Conservation (phyloP, 2,888 invertebrate genomes). For the Cosmia pyralina region DNA sequence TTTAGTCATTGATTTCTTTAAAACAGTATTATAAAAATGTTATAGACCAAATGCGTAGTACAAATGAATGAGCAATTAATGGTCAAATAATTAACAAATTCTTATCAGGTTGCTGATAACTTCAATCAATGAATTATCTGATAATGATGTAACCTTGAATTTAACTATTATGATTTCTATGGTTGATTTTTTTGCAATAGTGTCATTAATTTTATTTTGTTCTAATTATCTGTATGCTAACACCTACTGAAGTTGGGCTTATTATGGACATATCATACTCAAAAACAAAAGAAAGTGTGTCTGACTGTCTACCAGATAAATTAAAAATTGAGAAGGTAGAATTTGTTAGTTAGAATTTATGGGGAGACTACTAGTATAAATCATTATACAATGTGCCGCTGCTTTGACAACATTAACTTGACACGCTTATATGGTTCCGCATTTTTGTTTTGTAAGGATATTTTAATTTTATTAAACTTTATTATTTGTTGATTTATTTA, state of each 20-base stretch:
- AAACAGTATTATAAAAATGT: not conserved
- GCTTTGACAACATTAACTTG: no score
- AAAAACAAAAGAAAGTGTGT: not conserved
- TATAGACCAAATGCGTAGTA: not conserved
- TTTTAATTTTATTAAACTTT: no score
- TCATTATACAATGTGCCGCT: no score
- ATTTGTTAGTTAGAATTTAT: not conserved
- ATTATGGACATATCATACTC: not conserved
- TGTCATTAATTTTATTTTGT: not conserved
- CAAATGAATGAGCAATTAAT: not conserved
- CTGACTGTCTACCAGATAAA: not conserved
- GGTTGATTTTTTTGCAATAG: not conserved
- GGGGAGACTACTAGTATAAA: no score
- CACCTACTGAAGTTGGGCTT: not conserved
- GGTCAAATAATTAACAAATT: constrained; percentile 6
- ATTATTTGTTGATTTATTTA: no score
- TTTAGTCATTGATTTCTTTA: not conserved
- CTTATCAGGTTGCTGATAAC: constrained; percentile 24
- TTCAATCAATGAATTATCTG: constrained; percentile 1
- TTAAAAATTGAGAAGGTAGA: not conserved
- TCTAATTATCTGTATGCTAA: not conserved
- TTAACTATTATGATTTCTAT: not conserved
- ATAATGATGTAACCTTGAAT: constrained; percentile 9
- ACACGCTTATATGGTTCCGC: no score
- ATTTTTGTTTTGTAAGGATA: no score